These are phyloP conservation scores for Drosophila parvula DNA, from an alignment of 1,140 invertebrate species.

Conservation along the genomic window DNA sequence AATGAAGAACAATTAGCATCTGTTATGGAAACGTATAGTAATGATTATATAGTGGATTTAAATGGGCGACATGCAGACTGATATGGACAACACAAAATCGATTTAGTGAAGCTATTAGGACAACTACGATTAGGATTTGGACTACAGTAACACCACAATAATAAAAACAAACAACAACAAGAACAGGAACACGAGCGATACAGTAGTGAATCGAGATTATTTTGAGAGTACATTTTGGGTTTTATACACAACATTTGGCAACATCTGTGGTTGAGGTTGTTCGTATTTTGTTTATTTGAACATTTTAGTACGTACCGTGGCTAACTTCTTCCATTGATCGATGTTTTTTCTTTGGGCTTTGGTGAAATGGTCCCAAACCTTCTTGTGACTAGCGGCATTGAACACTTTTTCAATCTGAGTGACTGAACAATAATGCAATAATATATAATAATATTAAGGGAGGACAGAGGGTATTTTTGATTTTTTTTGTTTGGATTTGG, in stretches of 20 bases:
- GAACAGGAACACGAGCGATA: conserved; percentile 22
- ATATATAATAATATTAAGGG: conserved; percentile 84
- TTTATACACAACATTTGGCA: conserved; percentile 39
- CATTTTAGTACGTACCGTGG: conserved; percentile 92
- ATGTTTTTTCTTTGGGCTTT: conserved; percentile 99
- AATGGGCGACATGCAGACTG: conserved; percentile 51
- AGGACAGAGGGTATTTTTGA: conserved; percentile 78
- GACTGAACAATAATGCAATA: conserved; percentile 88
- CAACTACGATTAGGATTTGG: conserved; percentile 16
- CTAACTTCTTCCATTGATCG: conserved; percentile 98
- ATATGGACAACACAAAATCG: conserved; percentile 37
- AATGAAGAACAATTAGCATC: conserved; percentile 40
- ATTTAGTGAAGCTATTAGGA: conserved; percentile 39
- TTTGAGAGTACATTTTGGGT: conserved; percentile 22
- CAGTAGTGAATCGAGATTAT: conserved; percentile 30
- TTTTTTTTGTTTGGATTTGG: conserved; percentile 31
- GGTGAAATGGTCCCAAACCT: conserved; percentile 99
- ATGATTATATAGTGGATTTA: conserved; percentile 4
- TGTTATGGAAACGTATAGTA: conserved; percentile 21
- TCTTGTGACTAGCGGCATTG: conserved; percentile 96
- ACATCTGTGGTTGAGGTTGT: conserved; percentile 42
- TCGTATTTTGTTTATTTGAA: conserved; percentile 70
- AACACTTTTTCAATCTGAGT: conserved; percentile 99
- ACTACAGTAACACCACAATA: conserved; percentile 26
- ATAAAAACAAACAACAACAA: conserved; percentile 22